Evolutionary conservation across 2,797 vertebrate genomes (phyloP), one percentile per base, ranked within the genome.

Genomic region (Natrix natrix): DNA sequence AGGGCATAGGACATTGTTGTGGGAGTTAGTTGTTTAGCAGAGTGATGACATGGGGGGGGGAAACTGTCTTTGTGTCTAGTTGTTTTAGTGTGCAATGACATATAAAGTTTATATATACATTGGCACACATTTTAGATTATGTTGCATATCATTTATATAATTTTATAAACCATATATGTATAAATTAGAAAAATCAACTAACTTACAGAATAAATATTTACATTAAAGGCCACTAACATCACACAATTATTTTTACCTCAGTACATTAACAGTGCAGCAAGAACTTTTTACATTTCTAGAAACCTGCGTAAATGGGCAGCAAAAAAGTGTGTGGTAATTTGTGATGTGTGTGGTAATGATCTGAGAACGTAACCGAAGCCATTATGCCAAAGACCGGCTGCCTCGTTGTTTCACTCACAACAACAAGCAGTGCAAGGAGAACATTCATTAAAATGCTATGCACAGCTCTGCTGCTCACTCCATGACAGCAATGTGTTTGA

Each of bases 401-500:
- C 74, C 74, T 83, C 20, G 0, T 48, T 48, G 37, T 83, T 83
- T 48, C 37, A 83, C 37, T 48, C 74, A 83, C 10, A 24, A 20
- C 37, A 48, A 24, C 8, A 83, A 20, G 20, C 37, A 48, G 74
- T 83, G 74, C 20, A 83, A 83, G 43, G 74, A 83, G 20, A 83
- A 10, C 20, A 10, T 22, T 83, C 20, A 48, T 83, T 83, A 83
- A 78, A 83, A 83, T 83, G 74, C 74, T 83, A 12, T 87, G 91
- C 20, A 59, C 52, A 43, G 11, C 52, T 92, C 55, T 78, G 7
- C 22, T 83, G 24, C 60, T 32, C 32, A 43, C 28, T 89, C 22
- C 43, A 88, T 94, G 12, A 87, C 86, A 91, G 92, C 88, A 6
- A 37, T 26, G 86, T 94, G 87, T 48, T 48, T 28, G 3, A 93